Base-by-base conservation (phyloP, 2,888 invertebrate species). In the Phlogophora meticulosa region DNA sequence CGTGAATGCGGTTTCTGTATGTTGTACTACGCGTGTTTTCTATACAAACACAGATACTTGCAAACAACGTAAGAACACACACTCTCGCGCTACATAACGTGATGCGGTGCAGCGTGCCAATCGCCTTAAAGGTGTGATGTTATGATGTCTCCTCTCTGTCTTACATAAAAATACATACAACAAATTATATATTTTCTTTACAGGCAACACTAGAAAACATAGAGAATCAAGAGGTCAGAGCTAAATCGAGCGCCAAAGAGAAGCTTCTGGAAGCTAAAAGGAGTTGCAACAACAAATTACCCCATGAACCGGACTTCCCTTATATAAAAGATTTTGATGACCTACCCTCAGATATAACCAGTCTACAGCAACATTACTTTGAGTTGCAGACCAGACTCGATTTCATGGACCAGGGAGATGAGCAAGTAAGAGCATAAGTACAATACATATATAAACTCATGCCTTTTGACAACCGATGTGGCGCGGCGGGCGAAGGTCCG, bases 351-450 rank as follows among this genome's bases (percentile, higher is more conserved):
- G 93, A 96, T 17, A 60, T 97, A 0, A 92, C 92, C 0, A 92
- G 94, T 1, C 86, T 98, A 9, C 95, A 96, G 34, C 95, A 95
- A 0, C 94, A 96, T 52, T 88, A 82, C 64, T 93, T 95, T 38
- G 96, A 97, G 45, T 87, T 96, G 15, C 95, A 96, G 81, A 96
- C 97, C 0, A 96, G 96, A 84, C 96, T 97, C 17, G 97, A 97
- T 46, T 97, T 97, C 82, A 94, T 97, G 90, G 96, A 95, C 28
- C 90, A 93, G 32, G 96, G 96, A 0, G 96, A 96, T 78, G 96
- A 96, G 40, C 96, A 96, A 90, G 96, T 97, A 90, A 83, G 5
- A 20, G 22, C 0, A 56, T 24, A 5, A 20, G 24, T 24, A 4
- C 32, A 51, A 38, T 13, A 34, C 9, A 9, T 13, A 13, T 34